phyloP scores from a whole-genome alignment of 1,140 invertebrate species.

The Pseudomyrmex flavicornis region DNA sequence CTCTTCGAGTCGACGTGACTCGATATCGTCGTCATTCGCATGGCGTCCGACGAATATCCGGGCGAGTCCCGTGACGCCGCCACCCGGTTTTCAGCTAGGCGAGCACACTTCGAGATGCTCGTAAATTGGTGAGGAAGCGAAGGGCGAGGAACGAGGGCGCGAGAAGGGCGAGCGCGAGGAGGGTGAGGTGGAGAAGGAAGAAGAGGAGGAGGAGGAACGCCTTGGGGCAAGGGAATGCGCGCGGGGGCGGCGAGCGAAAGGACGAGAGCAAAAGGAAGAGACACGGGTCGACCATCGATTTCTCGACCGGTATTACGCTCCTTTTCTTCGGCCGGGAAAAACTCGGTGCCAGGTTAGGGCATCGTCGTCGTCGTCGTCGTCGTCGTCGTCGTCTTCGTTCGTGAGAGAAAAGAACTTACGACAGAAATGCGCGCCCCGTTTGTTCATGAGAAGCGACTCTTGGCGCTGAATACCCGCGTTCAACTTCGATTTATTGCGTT shows the following conservation, averaged over 20 bases:
- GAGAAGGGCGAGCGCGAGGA: slow-evolving; percentile 53
- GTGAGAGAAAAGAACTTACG: slow-evolving; percentile 23
- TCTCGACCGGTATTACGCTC: slow-evolving; percentile 74
- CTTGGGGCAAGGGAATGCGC: slow-evolving; percentile 17
- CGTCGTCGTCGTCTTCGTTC: not conserved
- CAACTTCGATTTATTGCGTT: slow-evolving; percentile 44
- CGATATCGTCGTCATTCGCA: slow-evolving; percentile 19
- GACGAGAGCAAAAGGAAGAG: slow-evolving; percentile 54
- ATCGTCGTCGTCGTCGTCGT: slow-evolving; percentile 37
- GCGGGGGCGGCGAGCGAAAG: not conserved
- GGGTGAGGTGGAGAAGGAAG: not conserved
- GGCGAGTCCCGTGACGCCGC: slow-evolving; percentile 52
- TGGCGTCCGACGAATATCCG: slow-evolving; percentile 50
- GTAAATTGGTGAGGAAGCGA: slow-evolving; percentile 69
- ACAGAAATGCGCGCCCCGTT: slow-evolving; percentile 24
- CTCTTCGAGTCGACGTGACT: not conserved
- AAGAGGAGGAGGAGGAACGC: slow-evolving; percentile 27
- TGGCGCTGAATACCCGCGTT: slow-evolving; percentile 26
- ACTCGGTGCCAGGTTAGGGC: slow-evolving; percentile 52
- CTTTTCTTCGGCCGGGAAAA: slow-evolving; percentile 68
- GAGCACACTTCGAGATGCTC: slow-evolving; percentile 63
- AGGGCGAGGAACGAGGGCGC: slow-evolving; percentile 53
- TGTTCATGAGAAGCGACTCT: slow-evolving; percentile 43
- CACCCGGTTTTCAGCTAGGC: slow-evolving; percentile 67
- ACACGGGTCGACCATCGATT: slow-evolving; percentile 72